Base-by-base conservation (phyloP, 2,888 invertebrate genomes). In the Ectropis crepuscularia region DNA sequence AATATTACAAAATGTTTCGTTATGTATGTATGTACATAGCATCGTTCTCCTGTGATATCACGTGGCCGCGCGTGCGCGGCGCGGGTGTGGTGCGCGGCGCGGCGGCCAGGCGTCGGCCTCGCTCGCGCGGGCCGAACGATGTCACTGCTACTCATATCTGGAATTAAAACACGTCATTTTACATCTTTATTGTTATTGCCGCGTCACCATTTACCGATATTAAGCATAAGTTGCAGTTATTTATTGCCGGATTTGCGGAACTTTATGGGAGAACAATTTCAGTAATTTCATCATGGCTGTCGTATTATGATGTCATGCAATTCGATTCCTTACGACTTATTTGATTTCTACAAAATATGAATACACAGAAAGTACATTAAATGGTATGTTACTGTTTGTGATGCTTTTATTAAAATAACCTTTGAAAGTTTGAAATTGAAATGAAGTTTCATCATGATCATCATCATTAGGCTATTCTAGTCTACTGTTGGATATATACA, bases 1-100 rank as follows among this genome's bases (percentile, higher is more conserved):
- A 92, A 90, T 92, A 92, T 92, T 92, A 92, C 92, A 92, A 92
- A 92, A 90, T 85, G 88, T 89, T 85, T 88, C 83, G 76, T 79
- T 76, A 71, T 76, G 74, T 74, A 67, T 85, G 83, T 92, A 92
- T 92, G 85, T 92, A 92, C 92, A 92, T 85, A 89, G 90, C 90
- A 88, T 90, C 85, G 89, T 89, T 90, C 89, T 91, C 91, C 91
- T 89, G 85, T 83, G 79, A 83, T 85, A 81, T 86, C 86, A 85
- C 88, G 85, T 77, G 80, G 77, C 73, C 58, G 63, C 55, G 69
- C 57, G 66, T 62, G 51, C 46, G 57, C 49, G 8, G 46, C 48
- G 53, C 57, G 54, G 72, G 73, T 45, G n/a, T 2, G 11, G 45
- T 0, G 46, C 43, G 46, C 45, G 45, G 74, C 77, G 68, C 68